Evolutionary conservation across 1,140 invertebrate species (phyloP), one percentile per base, ranked within the genome.

Genomic region (Bombus soroeensis): DNA sequence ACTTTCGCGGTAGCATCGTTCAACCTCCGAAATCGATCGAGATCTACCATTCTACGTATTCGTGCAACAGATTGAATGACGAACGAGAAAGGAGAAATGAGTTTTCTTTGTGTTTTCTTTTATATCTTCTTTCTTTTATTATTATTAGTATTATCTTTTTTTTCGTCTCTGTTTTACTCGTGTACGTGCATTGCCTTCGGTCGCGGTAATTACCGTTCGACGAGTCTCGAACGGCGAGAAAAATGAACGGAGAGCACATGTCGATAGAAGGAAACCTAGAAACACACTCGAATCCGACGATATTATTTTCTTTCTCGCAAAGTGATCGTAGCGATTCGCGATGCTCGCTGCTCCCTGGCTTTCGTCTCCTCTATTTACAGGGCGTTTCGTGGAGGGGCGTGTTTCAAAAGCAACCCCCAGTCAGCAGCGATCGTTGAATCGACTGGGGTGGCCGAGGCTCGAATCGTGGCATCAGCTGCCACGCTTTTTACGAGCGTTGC

Each of bases 281-380:
- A 10, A 72, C 70, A 72, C 70, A 72, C 39, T 72, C 28, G 68
- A 39, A 72, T n/a, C 70, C 70, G 70, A 41, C 39, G 70, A 72
- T 72, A 72, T 72, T 66, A 34, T 68, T 68, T 22, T 32, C n/a
- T 32, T 66, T 66, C 32, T 66, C 41, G 22, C 64, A 81, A 47
- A 74, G 78, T 71, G 76, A 89, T 83, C 79, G 1, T 68, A 34
- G 86, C 13, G 32, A 66, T 59, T 28, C 13, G 83, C 79, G 84
- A 91, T 82, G 77, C 80, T 64, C 66, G 62, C 81, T n/a, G 53
- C 74, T 83, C 32, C 71, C 81, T 25, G 73, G 37, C n/a, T 64
- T 64, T 47, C 74, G 18, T 76, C 43, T 75, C 64, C 47, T 87
- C 66, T 85, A 85, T 85, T 85, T 85, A 85, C 83, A 85, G 76